Conservation (phyloP, 2,797 vertebrate species). For the Peromyscus aztecus region DNA sequence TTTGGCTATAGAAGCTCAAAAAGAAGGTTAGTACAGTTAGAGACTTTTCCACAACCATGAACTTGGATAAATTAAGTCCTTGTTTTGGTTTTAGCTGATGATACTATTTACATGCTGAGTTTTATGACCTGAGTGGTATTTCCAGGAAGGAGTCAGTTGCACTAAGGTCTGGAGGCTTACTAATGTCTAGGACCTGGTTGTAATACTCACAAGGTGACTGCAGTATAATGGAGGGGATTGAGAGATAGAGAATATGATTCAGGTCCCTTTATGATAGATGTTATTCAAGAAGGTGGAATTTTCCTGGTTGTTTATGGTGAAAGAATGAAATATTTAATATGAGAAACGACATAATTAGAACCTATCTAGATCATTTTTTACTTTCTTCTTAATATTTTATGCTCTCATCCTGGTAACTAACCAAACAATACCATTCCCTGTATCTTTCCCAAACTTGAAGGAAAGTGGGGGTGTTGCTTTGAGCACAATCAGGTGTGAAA, state of each 20-base stretch:
- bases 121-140: background rate
- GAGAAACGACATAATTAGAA: background rate
- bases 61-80: background rate
- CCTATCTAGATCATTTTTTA: background rate
- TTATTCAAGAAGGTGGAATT: background rate
- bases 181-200: background rate
- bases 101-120: background rate
- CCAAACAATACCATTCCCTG: background rate
- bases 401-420: background rate
- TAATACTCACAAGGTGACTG: background rate
- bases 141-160: too few relatives aligned
- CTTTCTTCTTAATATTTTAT: background rate
- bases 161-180: too few relatives aligned
- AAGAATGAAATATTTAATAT: background rate
- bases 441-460: background rate
- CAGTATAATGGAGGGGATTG: background rate
- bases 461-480: background rate
- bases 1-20: background rate
- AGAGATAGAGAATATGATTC: background rate
- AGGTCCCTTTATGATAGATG: too few relatives aligned
- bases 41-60: background rate
- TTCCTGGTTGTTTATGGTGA: background rate
- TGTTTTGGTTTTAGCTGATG: background rate
- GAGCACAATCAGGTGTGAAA: conserved; percentile 68
- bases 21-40: background rate